phyloP scores from a whole-genome alignment of 1,140 invertebrate species.

The Homalodisca vitripennis region DNA sequence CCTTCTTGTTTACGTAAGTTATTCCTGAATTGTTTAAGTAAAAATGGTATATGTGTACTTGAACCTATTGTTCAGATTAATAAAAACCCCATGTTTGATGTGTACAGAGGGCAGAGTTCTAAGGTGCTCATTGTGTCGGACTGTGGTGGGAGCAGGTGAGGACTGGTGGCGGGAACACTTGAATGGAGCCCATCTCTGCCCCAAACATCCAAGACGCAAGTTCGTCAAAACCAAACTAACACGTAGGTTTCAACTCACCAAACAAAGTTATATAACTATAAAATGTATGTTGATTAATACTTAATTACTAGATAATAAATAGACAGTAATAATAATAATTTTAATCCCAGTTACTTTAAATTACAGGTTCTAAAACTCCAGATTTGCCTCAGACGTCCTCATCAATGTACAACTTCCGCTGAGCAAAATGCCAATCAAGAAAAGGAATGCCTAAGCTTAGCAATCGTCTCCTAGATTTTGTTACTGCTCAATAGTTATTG shows the following conservation, averaged over 20 bases:
- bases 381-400: slow-evolving; percentile 17
- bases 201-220: slow-evolving; percentile 54
- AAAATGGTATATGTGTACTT: no score
- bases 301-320: no score
- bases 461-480: neutral
- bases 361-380: slow-evolving; percentile 23
- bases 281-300: no score
- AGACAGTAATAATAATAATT: no score
- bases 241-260: slow-evolving; percentile 12
- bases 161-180: slow-evolving; percentile 68
- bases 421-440: neutral
- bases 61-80: no score
- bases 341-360: no score
- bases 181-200: slow-evolving; percentile 53
- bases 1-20: slow-evolving; percentile 12
- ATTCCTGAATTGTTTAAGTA: slow-evolving; percentile 1
- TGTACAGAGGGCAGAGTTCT: slow-evolving; percentile 39
- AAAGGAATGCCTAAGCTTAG: slow-evolving; percentile 3
- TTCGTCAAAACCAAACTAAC: slow-evolving; percentile 16
- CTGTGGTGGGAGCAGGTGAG: slow-evolving; percentile 59
- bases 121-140: slow-evolving; percentile 74
- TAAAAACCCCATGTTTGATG: no score
- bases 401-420: slow-evolving; percentile 26
- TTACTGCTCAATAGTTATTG: neutral
- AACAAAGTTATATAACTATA: no score